Base-by-base conservation (phyloP, 2,888 invertebrate species). In the Hoplodrina ambigua region DNA sequence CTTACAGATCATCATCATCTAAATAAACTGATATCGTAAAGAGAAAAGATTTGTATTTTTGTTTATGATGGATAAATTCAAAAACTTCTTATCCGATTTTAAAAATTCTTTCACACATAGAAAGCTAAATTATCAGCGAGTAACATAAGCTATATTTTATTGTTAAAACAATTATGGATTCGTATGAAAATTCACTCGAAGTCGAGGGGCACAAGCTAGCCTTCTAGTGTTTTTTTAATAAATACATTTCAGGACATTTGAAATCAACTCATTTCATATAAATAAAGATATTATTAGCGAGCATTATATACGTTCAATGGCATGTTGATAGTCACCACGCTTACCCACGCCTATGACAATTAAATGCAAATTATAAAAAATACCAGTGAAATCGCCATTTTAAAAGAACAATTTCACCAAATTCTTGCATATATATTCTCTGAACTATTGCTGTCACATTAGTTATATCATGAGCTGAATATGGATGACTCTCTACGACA, bases 381-480 rank as follows among this genome's bases (percentile, higher is more conserved):
- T 20, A 62, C 56, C 56, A 72, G 85, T 73, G 87, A 86, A 89
- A 89, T 83, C 87, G 82, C 62, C 60, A 77, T 80, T 79, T 79
- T 73, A 78, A 80, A 85, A 85, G 63, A 80, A 86, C 84, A 89
- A 86, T 89, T 88, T 89, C 85, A 84, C 87, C 85, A 69, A 82
- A 89, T 87, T 87, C 89, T 86, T 86, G 89, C 88, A 90, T 90
- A 89, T 77, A 80, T 82, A 37, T 37, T 37, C 37, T 84, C 75
- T 72, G 37, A 69, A 75, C 69, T 78, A 85, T 78, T 70, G 63
- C 70, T 68, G 80, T 83, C 81, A 84, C 78, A 85, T 77, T 77
- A 79, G 72, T 85, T 84, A 82, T 81, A 80, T 82, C 81, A 85
- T 61, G 37, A 61, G 75, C 86, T 92, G 88, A 91, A 93, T 93